Base-by-base conservation (phyloP, 2,888 invertebrate genomes). In the Tiliacea aurago region DNA sequence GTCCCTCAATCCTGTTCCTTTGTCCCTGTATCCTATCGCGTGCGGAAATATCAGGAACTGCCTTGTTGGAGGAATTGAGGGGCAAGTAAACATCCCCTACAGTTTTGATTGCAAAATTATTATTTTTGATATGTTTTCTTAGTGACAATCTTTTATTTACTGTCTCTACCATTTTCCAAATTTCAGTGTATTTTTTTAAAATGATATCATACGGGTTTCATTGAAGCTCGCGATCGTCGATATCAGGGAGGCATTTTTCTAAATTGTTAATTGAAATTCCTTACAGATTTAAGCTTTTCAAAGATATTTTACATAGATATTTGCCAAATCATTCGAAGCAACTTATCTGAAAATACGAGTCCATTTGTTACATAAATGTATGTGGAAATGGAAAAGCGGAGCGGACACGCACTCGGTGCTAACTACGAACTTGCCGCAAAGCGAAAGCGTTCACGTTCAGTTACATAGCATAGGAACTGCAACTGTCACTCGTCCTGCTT, bases 321-420 rank as follows among this genome's bases (percentile, higher is more conserved):
- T 51, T 55, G 45, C 55, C 15, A 41, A 68, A 62, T 73, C 53
- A 80, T 70, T 76, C n/a, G 51, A 67, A 69, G 70, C 56, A 62
- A 76, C 62, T 67, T 75, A 78, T 81, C 51, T 72, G 64, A 75
- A 81, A 83, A 69, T 76, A 84, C 72, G 70, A 84, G 88, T 87
- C 80, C 85, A 80, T 87, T 76, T 66, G 67, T 76, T 70, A 86
- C 86, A 88, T 90, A 86, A 82, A 88, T 87, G 86, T 72, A 67
- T 70, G 86, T 76, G 88, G 90, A 89, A 90, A 92, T 89, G 84
- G 90, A 89, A 91, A 93, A 93, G 93, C 89, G 86, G 93, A 94
- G 94, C 94, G 94, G 93, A 94, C 94, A 94, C 93, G 92, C 91
- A 90, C 86, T 86, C 88, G 90, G 86, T 83, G 84, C 84, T 85